Percentiles rank a stretch among this genome's conserved stretches.
These are phyloP conservation scores for Macrotrachela quadricornifera DNA, from an alignment of 1,140 invertebrate species.

Conservation along the genomic window DNA sequence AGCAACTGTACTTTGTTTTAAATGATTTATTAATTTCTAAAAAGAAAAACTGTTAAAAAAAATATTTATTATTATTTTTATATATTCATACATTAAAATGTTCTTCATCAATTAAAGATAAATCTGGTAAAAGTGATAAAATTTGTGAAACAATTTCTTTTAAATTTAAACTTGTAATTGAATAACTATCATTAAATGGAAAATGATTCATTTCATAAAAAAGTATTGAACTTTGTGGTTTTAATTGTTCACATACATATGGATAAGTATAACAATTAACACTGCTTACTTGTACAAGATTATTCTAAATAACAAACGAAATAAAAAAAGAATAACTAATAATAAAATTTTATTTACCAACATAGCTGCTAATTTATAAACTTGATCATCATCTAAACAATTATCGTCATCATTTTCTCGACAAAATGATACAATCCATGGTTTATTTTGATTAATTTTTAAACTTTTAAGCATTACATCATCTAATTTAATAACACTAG, in stretches of 20 bases:
- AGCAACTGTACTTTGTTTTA: constrained; percentile 13
- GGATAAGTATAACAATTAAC: constrained; percentile 30
- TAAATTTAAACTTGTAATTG: constrained; percentile 17
- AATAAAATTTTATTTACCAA: constrained; percentile 33
- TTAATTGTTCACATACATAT: constrained; percentile 32
- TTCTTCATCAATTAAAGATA: constrained; percentile 22
- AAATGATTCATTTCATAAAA: constrained; percentile 31
- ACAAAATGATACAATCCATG: constrained; percentile 33
- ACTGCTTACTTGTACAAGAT: constrained; percentile 36
- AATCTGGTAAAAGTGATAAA: constrained; percentile 36
- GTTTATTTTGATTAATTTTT: constrained; percentile 14
- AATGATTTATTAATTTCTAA: constrained; percentile 16
- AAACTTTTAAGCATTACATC: constrained; percentile 16
- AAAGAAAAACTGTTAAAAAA: no score
- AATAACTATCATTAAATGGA: constrained; percentile 14
- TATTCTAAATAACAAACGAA: constrained; percentile 23
- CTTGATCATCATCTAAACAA: constrained; percentile 35
- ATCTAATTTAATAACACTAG: constrained; percentile 19
- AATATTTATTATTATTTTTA: constrained; percentile 12
- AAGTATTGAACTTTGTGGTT: constrained; percentile 27
- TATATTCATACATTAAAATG: constrained; percentile 14
- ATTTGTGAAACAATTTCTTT: constrained; percentile 36
- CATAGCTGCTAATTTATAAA: constrained; percentile 39
- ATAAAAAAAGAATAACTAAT: not conserved
- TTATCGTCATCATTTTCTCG: constrained; percentile 23